These are phyloP conservation scores for Anableps anableps DNA, from an alignment of 2,797 vertebrate species.

Conservation along the genomic window DNA sequence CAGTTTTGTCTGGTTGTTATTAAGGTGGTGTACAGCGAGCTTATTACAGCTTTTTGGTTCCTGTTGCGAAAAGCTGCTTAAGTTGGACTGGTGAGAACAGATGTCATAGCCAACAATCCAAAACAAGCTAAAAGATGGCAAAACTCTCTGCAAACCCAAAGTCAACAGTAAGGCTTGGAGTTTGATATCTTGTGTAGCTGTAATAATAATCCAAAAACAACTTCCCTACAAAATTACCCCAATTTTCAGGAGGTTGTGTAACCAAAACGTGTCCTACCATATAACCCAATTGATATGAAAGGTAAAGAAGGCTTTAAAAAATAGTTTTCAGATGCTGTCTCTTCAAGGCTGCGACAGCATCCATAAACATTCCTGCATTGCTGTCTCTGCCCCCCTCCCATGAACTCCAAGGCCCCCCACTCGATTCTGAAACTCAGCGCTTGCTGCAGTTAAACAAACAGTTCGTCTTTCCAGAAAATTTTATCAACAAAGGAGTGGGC, in stretches of 20 bases:
- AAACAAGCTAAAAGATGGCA: conserved; percentile 7
- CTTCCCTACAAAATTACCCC: background rate
- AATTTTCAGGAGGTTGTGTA: background rate
- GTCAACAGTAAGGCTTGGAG: background rate
- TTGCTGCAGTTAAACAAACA: conserved; percentile 76
- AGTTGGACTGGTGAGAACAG: background rate
- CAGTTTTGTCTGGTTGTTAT: background rate
- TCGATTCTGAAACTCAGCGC: conserved; percentile 62
- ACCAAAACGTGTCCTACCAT: background rate
- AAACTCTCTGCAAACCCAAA: background rate
- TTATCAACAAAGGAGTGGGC: conserved; percentile 67
- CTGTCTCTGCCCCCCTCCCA: conserved; percentile 28
- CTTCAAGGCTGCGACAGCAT: conserved; percentile 39
- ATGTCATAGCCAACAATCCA: background rate
- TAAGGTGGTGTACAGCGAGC: background rate
- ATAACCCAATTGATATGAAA: conserved; percentile 44
- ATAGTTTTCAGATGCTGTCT: conserved; percentile 58
- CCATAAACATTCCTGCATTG: conserved; percentile 7
- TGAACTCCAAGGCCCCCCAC: conserved; percentile 49
- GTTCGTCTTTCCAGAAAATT: conserved; percentile 71
- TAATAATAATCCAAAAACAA: conserved; percentile 13
- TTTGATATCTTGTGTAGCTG: conserved; percentile 5
- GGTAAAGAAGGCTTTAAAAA: conserved; percentile 41
- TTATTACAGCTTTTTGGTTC: background rate
- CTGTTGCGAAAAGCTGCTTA: background rate